phyloP scores from a whole-genome alignment of 2,888 invertebrate species.

The Cantharis lateralis region DNA sequence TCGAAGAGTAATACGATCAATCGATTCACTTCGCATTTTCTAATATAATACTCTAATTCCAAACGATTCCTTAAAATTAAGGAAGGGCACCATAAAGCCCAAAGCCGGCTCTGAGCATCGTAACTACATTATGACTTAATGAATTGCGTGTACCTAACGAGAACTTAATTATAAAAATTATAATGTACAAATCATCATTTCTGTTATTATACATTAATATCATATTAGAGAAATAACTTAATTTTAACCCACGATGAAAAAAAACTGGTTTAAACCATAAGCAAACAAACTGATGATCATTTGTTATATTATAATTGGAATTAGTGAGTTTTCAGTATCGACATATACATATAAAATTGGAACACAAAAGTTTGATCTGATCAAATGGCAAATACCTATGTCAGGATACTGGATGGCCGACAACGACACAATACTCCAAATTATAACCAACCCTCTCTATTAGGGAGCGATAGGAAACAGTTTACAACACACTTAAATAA shows the following conservation, averaged over 20 bases:
- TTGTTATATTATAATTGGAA: background rate
- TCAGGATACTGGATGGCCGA: slow-evolving; percentile 23
- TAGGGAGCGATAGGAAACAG: slow-evolving; percentile 34
- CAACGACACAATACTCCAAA: slow-evolving; percentile 32
- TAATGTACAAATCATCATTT: background rate
- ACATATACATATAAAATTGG: background rate
- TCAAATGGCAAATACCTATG: slow-evolving; percentile 31
- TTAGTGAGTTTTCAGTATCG: background rate
- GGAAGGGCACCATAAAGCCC: no score
- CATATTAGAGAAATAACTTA: background rate
- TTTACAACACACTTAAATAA: slow-evolving; percentile 37
- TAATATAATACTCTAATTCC: no score
- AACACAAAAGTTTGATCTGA: background rate
- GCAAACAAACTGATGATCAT: background rate
- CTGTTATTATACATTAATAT: background rate
- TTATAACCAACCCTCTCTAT: slow-evolving; percentile 36
- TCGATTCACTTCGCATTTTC: no score
- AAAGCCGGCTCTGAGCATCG: no score
- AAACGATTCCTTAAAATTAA: no score
- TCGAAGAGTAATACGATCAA: no score
- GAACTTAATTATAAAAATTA: background rate
- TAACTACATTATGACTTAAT: background rate
- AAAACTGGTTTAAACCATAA: background rate
- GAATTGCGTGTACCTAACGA: background rate
- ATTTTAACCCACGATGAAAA: background rate